Percentiles rank a stretch among this genome's conserved stretches.
These are phyloP conservation scores for Deroplatys truncata DNA, from an alignment of 2,888 invertebrate species.

Conservation along the genomic window DNA sequence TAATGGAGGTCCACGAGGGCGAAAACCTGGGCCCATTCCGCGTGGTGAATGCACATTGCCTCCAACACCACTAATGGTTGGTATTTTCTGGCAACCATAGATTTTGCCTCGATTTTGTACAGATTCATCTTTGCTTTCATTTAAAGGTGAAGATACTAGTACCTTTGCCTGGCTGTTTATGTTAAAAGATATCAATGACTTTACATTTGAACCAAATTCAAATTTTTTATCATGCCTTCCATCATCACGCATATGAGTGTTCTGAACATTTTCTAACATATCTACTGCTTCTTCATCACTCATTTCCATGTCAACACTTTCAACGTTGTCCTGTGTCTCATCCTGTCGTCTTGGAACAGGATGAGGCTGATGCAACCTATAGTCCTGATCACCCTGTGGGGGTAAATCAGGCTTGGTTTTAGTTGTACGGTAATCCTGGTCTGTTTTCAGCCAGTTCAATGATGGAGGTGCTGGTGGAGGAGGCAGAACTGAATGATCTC, in stretches of 20 bases:
- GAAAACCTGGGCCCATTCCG: slow-evolving; percentile 3
- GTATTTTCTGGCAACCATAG: slow-evolving; percentile 22
- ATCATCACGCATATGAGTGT: background rate
- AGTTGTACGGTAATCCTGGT: slow-evolving; percentile 31
- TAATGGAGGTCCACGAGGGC: background rate
- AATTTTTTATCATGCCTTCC: background rate
- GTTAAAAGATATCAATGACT: slow-evolving; percentile 22
- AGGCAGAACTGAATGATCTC: slow-evolving; percentile 22
- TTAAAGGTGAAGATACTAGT: slow-evolving; percentile 18
- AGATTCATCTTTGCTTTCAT: slow-evolving; percentile 17
- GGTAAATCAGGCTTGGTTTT: background rate
- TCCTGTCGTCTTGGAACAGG: background rate
- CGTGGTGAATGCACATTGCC: slow-evolving; percentile 3
- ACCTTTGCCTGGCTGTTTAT: slow-evolving; percentile 20
- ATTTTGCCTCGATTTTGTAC: background rate
- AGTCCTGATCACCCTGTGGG: slow-evolving; percentile 20
- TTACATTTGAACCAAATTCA: background rate
- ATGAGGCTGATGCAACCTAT: slow-evolving; percentile 14
- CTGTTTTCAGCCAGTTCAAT: slow-evolving; percentile 33
- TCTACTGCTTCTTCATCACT: slow-evolving; percentile 65
- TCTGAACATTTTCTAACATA: background rate
- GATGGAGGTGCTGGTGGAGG: slow-evolving; percentile 38
- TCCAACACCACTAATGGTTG: slow-evolving; percentile 23
- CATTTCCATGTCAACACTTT: slow-evolving; percentile 82
- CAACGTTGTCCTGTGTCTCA: slow-evolving; percentile 60